Conservation (phyloP, 2,888 invertebrate genomes). For the Drosophila diplacantha region DNA sequence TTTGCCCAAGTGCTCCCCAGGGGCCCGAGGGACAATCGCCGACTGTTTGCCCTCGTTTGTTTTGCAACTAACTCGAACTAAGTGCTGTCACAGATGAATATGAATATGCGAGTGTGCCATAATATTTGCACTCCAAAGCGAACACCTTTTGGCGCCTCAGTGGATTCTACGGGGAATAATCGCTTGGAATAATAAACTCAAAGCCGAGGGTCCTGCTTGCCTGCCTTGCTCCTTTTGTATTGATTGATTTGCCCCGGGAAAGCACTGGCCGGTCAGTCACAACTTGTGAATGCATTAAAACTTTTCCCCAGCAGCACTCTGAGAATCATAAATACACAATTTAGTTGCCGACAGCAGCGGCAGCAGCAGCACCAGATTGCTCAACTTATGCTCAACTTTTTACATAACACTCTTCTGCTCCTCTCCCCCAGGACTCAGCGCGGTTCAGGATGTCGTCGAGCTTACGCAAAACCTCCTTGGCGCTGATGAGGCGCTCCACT, state of each 20-base stretch:
- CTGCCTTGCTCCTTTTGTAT: conserved; percentile 12
- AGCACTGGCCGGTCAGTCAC: conserved; percentile 1
- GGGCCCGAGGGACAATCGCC: conserved; percentile 31
- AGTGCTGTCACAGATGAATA: conserved; percentile 48
- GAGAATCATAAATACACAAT: conserved; percentile 30
- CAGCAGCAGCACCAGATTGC: conserved; percentile 4
- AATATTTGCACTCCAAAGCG: conserved; percentile 27
- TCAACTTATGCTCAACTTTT: conserved; percentile 23
- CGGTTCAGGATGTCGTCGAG: conserved; percentile 60
- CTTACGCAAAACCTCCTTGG: conserved; percentile 67
- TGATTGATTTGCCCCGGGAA: conserved; percentile 33
- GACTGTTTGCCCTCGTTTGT: conserved; percentile 52
- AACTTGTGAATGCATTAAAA: conserved; percentile 36
- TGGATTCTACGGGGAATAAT: background rate
- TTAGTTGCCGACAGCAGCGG: conserved; percentile 18
- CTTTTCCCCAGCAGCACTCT: conserved; percentile 15
- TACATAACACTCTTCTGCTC: conserved; percentile 18
- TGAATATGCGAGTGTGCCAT: conserved; percentile 24
- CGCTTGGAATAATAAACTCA: conserved; percentile 20
- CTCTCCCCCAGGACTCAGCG: conserved; percentile 6
- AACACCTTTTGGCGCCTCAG: conserved; percentile 18
- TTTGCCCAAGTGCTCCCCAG: conserved; percentile 12
- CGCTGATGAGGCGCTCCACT: conserved; percentile 71
- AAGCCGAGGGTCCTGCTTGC: conserved; percentile 8
- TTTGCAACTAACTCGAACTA: conserved; percentile 42